Evolutionary conservation across 2,888 invertebrate genomes (phyloP).

Genomic region (Limulus polyphemus): DNA sequence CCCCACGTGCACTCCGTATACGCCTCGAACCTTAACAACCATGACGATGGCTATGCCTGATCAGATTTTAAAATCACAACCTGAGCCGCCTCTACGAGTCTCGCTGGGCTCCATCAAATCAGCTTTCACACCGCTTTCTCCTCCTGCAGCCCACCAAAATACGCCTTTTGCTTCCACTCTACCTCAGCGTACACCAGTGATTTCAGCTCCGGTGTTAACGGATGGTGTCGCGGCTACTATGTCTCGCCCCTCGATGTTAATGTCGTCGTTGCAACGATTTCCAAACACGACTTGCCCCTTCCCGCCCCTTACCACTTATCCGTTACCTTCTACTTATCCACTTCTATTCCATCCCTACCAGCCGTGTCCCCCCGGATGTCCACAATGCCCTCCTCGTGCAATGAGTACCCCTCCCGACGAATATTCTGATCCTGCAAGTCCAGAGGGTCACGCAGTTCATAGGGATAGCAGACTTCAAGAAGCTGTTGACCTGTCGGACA

Average conservation of each 20-base stretch:
- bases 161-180: slow-evolving; percentile 1
- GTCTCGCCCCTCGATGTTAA: slow-evolving; percentile 6
- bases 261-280: slow-evolving; percentile 12
- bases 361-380: slow-evolving; percentile 21
- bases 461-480: slow-evolving; percentile 10
- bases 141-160: slow-evolving; percentile 26
- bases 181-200: slow-evolving; percentile 33
- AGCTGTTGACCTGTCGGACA: slow-evolving; percentile 21
- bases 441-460: neutral
- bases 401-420: slow-evolving; percentile 9
- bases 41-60: no score
- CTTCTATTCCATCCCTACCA: slow-evolving; percentile 12
- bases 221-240: slow-evolving; percentile 16
- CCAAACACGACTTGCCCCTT: slow-evolving; percentile 14
- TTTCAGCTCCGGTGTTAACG: slow-evolving; percentile 25
- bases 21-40: no score
- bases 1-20: neutral
- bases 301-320: slow-evolving; percentile 5
- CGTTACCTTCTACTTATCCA: slow-evolving; percentile 7
- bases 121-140: slow-evolving; percentile 35
- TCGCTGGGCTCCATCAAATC: slow-evolving; percentile 30
- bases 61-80: no score
- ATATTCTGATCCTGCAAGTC: neutral
- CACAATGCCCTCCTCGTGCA: slow-evolving; percentile 17
- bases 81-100: neutral